Conservation (phyloP, 1,140 invertebrate species). For the Zaprionus inermis region DNA sequence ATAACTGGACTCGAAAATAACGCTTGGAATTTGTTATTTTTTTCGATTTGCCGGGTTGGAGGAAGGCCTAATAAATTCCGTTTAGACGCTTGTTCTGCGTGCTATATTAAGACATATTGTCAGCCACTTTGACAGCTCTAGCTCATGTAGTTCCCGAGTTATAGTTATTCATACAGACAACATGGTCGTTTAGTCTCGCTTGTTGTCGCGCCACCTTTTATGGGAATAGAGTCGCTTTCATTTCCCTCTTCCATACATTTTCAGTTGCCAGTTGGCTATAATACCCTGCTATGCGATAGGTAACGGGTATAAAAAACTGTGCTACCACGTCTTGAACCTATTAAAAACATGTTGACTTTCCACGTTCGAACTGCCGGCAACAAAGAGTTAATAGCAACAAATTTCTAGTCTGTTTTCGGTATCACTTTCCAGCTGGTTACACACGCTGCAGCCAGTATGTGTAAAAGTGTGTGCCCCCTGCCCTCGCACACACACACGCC, state of each 20-base stretch:
- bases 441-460: constrained; percentile 13
- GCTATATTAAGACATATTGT: neutral
- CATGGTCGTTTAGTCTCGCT: neutral
- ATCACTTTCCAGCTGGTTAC: constrained; percentile 39
- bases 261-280: neutral
- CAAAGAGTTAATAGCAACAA: constrained; percentile 11
- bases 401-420: constrained; percentile 18
- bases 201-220: neutral
- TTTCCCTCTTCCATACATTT: neutral
- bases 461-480: neutral
- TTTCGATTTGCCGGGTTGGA: too few species aligned
- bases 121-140: neutral
- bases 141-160: neutral
- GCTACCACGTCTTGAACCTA: neutral
- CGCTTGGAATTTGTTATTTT: too few species aligned
- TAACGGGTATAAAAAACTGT: neutral
- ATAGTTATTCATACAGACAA: neutral
- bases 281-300: neutral
- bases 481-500: neutral
- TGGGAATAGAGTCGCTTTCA: neutral
- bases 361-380: neutral
- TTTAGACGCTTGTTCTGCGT: neutral
- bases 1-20: neutral
- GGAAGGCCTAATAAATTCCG: neutral
- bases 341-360: neutral